Conservation (phyloP, 2,113 vertebrate genomes). For the Corythornis madagascariensis region DNA sequence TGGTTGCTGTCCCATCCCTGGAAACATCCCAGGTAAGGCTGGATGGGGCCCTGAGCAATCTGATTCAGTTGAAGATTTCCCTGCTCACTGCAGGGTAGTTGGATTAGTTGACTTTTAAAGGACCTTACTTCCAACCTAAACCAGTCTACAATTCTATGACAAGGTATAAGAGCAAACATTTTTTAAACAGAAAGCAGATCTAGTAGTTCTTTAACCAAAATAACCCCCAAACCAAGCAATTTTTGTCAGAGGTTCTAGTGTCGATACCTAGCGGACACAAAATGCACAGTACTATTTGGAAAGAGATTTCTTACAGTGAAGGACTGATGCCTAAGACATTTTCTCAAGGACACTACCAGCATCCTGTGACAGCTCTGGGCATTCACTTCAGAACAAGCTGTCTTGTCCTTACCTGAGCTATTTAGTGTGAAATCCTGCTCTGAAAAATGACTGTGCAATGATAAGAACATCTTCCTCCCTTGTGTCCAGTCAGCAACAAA, state of each 20-base stretch:
- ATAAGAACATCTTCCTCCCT: slow-evolving; percentile 16
- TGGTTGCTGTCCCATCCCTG: neutral
- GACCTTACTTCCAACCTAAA: neutral
- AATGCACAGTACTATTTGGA: neutral
- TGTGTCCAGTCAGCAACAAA: slow-evolving; percentile 14
- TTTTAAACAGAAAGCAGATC: neutral
- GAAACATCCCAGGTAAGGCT: neutral
- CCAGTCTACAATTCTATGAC: neutral
- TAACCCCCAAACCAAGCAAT: neutral
- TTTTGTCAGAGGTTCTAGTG: neutral
- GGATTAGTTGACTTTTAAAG: neutral
- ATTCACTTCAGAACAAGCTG: slow-evolving; percentile 20
- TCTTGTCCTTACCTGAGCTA: slow-evolving; percentile 4
- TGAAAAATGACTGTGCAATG: slow-evolving; percentile 24
- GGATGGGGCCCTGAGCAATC: neutral
- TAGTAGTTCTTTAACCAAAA: neutral
- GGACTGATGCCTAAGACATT: neutral
- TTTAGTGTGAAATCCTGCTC: neutral
- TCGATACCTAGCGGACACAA: neutral
- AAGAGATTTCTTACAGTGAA: neutral
- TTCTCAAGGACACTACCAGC: slow-evolving; percentile 17
- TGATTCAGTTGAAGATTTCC: no score
- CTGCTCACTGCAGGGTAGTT: no score
- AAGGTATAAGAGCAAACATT: neutral
- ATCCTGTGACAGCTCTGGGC: slow-evolving; percentile 27